phyloP scores from a whole-genome alignment of 2,888 invertebrate species.

The Agriopis marginaria region DNA sequence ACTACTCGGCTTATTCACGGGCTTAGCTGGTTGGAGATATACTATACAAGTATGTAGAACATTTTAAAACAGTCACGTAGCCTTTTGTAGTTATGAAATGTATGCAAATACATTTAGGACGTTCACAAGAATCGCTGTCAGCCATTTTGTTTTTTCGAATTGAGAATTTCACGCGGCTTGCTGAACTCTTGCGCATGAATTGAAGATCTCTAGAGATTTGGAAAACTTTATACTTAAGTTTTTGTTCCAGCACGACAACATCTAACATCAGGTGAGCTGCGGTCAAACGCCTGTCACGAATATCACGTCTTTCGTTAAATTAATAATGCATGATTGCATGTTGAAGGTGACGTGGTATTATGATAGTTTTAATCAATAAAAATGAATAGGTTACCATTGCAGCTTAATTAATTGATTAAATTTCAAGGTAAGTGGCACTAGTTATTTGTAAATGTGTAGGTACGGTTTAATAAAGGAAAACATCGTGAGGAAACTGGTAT shows the following conservation, averaged over 20 bases:
- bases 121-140: constrained; percentile 48
- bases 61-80: constrained; percentile 49
- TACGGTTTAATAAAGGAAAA: too few relatives aligned
- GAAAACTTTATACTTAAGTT: too few relatives aligned
- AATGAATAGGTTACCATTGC: not conserved
- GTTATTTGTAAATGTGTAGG: not conserved
- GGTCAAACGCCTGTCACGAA: not conserved
- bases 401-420: not conserved
- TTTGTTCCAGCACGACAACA: too few relatives aligned
- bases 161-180: constrained; percentile 48
- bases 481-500: too few relatives aligned
- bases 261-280: too few relatives aligned
- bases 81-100: constrained; percentile 49
- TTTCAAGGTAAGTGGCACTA: not conserved
- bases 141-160: constrained; percentile 47
- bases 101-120: constrained; percentile 60
- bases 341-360: constrained; percentile 1
- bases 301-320: not conserved
- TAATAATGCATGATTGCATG: constrained; percentile 6
- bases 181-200: not conserved
- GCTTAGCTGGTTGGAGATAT: constrained; percentile 28
- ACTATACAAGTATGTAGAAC: constrained; percentile 22
- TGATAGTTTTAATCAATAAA: constrained; percentile 6
- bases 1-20: constrained; percentile 32
- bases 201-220: not conserved